Conservation (phyloP, 2,113 vertebrate species). For the Morone chrysops region DNA sequence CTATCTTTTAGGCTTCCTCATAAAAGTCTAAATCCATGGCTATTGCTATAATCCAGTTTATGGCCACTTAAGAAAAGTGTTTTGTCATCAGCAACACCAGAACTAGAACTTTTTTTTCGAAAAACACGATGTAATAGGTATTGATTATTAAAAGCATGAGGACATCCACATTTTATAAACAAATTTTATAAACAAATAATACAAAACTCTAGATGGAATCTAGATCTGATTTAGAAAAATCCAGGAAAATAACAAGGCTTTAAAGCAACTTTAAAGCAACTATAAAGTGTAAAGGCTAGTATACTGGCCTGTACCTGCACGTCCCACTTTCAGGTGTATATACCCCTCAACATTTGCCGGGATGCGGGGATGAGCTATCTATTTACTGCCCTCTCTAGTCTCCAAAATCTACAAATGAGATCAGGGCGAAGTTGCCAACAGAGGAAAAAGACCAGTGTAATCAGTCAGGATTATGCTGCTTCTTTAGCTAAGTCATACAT, state of each 20-base stretch:
- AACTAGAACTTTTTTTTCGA: too few species aligned
- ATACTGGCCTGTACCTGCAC: not conserved
- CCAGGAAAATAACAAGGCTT: not conserved
- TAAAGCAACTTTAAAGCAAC: not conserved
- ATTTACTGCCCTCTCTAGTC: conserved; percentile 13
- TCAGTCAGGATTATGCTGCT: conserved; percentile 29
- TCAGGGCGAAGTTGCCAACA: conserved; percentile 20
- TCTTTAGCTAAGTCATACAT: conserved; percentile 23
- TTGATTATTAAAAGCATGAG: too few species aligned
- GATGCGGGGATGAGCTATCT: not conserved
- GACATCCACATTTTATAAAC: too few species aligned
- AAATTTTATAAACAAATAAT: not conserved
- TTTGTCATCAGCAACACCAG: too few species aligned
- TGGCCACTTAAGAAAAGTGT: too few species aligned
- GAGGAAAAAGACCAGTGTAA: conserved; percentile 25
- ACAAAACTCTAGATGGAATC: not conserved
- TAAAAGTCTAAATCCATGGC: not conserved
- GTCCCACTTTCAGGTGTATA: not conserved
- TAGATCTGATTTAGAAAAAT: not conserved
- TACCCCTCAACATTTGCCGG: not conserved
- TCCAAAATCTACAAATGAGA: conserved; percentile 34
- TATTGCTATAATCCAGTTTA: too few species aligned
- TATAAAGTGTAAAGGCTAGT: not conserved
- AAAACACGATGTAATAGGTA: too few species aligned
- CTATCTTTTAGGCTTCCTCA: not conserved